Percentiles rank a stretch among this genome's conserved stretches.
phyloP scores from a whole-genome alignment of 2,113 vertebrate genomes.

The Ammodytes dubius region DNA sequence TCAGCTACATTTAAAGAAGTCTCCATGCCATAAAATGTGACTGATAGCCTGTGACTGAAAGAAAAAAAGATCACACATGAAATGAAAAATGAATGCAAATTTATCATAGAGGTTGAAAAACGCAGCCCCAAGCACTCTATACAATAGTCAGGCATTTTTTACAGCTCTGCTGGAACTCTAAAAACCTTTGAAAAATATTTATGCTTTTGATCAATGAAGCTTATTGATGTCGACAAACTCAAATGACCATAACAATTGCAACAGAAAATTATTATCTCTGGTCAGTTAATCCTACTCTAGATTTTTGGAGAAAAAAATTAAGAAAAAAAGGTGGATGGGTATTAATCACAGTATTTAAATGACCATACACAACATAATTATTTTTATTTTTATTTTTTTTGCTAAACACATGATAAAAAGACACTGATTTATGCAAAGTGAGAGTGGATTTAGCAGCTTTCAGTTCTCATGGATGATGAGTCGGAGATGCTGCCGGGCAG shows the following conservation, averaged over 20 bases:
- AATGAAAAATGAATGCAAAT: background rate
- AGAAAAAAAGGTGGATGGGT: background rate
- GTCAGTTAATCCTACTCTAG: background rate
- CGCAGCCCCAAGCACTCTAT: background rate
- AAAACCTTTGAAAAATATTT: background rate
- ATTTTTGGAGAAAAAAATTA: background rate
- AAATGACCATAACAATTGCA: background rate
- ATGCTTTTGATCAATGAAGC: background rate
- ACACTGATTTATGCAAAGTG: slow-evolving; percentile 4
- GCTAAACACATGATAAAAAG: background rate
- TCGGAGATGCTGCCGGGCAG: slow-evolving; percentile 31
- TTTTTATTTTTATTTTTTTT: background rate
- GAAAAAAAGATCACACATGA: background rate
- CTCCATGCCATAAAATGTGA: background rate
- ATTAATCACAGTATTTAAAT: no score
- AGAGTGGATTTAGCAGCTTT: slow-evolving; percentile 22
- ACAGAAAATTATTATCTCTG: background rate
- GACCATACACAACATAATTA: no score
- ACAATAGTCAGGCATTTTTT: background rate
- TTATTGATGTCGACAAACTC: background rate
- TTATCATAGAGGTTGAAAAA: background rate
- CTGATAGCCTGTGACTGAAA: background rate
- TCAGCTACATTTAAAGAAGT: slow-evolving; percentile 12
- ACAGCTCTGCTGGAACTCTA: background rate
- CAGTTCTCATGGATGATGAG: slow-evolving; percentile 14